phyloP scores from a whole-genome alignment of 2,113 vertebrate species.

The Syngnathus floridae region DNA sequence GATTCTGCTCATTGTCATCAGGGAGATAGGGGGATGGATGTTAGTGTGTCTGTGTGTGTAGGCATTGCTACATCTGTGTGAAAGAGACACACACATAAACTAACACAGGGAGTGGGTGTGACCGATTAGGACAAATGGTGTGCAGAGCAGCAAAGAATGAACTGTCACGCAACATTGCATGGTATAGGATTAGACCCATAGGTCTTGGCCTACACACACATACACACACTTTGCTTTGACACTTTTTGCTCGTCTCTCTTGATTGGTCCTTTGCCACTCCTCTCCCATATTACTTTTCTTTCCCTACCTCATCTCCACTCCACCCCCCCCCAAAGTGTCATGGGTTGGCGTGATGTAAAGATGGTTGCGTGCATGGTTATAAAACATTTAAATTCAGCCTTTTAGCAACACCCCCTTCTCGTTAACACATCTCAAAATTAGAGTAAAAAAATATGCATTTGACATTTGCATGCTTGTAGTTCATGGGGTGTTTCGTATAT shows the following conservation, averaged over 20 bases:
- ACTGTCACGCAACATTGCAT: conserved; percentile 52
- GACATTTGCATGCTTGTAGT: conserved; percentile 3
- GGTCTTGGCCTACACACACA: conserved; percentile 35
- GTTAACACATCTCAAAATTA: conserved; percentile 25
- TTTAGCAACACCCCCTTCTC: background rate
- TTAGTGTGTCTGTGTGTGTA: conserved; percentile 40
- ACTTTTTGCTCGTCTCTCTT: conserved; percentile 9
- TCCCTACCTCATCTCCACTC: too few species aligned
- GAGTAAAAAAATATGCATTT: conserved; percentile 16
- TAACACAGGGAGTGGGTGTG: conserved; percentile 36
- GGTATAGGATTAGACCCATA: conserved; percentile 48
- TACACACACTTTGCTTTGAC: conserved; percentile 41
- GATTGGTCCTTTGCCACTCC: conserved; percentile 34
- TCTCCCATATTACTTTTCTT: background rate
- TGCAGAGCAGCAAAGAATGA: conserved; percentile 47
- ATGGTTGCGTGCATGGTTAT: conserved; percentile 38
- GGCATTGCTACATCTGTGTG: conserved; percentile 29
- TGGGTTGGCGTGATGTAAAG: conserved; percentile 33
- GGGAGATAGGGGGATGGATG: conserved; percentile 18
- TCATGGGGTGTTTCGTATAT: background rate
- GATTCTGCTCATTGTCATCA: conserved; percentile 33
- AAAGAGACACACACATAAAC: conserved; percentile 3
- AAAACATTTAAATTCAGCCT: conserved; percentile 45
- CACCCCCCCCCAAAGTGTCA: conserved; percentile 13
- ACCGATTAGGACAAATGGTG: conserved; percentile 55